These are phyloP conservation scores for Clarias macrocephalus DNA, from an alignment of 2,113 vertebrate species.

Conservation along the genomic window DNA sequence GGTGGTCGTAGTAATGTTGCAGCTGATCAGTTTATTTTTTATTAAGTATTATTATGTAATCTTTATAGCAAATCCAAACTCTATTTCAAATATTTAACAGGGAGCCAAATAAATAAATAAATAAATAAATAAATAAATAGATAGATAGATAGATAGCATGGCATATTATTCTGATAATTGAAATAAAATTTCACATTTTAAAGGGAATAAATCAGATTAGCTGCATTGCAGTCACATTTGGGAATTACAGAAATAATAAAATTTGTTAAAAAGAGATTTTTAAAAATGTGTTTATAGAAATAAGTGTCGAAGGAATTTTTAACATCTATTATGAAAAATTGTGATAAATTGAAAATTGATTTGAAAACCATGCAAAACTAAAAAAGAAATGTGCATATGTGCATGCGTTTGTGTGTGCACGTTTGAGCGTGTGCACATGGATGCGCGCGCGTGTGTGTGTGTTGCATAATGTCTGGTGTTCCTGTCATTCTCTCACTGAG, in stretches of 20 bases:
- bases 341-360: neutral
- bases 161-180: neutral
- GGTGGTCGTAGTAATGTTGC: no score
- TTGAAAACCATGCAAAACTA: neutral
- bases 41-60: no score
- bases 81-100: neutral
- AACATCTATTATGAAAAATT: neutral
- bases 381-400: neutral
- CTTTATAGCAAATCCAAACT: neutral
- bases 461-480: neutral
- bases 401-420: neutral
- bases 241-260: neutral
- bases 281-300: neutral
- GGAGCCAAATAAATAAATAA: neutral
- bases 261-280: neutral
- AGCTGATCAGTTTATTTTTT: no score
- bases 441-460: neutral
- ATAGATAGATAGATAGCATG: neutral
- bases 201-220: neutral
- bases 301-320: neutral
- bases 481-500: constrained; percentile 15
- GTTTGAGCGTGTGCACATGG: neutral
- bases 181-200: constrained; percentile 12
- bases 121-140: neutral
- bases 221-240: constrained; percentile 16